Evolutionary conservation across 2,797 vertebrate genomes (phyloP), one percentile per base, ranked within the genome.

Genomic region (Macropus fuliginosus): DNA sequence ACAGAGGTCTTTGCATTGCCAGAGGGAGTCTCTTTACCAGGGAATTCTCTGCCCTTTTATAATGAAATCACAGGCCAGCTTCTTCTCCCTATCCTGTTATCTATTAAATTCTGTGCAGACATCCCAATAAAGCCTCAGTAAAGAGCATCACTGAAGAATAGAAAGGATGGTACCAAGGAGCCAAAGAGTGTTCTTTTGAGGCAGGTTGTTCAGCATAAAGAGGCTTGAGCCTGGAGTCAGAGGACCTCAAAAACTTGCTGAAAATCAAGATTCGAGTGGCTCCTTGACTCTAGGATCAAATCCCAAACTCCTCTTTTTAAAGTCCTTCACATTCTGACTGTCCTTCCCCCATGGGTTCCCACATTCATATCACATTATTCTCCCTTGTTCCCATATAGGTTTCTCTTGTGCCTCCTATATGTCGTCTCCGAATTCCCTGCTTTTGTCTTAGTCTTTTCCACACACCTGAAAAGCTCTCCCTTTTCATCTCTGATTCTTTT

Each of bases 51-150:
- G 40, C 24, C 8, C 24, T 50, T 10, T 2, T 27, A 0, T 46
- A 50, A 50, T 27, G 40, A 50, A 87, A 87, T 27, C 40, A 81
- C 24, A 87, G 18, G 1, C 21, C 74, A 12, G 24, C 2, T 50
- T 27, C 18, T 8, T 66, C 66, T 74, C n/a, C n/a, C 18, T 40
- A 29, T 10, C 56, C 97, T 55, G 50, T 93, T 93, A 94, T 92
- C 95, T 96, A 40, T 56, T 96, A 97, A 97, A 96, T 91, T 96
- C 97, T 96, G 96, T 93, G 96, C 92, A 0, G 1, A 97, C 96
- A 97, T 98, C 96, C 97, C 97, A 98, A 97, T 55, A 55, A 96
- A 94, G 46, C 90, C 94, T 96, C 97, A 97, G 97, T 97, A 97
- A 97, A 98, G 96, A 96, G 40, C 0, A 97, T 95, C 92, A n/a